Base-by-base conservation (phyloP, 2,888 invertebrate genomes). In the Ormyrus nitidulus region DNA sequence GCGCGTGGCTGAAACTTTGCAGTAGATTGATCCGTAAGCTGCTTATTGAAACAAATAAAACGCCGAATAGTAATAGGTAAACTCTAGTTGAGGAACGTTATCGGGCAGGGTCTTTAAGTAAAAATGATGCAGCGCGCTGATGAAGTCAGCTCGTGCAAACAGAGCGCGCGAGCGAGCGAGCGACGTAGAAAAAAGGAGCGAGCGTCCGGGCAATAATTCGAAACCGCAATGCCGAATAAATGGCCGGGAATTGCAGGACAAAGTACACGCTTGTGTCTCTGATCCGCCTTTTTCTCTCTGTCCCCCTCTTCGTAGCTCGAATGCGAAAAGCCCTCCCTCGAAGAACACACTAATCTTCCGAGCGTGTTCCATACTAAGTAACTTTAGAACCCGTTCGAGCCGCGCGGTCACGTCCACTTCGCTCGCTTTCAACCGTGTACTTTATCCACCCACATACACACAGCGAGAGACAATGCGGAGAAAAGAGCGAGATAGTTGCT, bases 261-360 rank as follows among this genome's bases (percentile, higher is more conserved):
- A 73, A 79, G 73, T 64, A 49, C 61, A 53, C 61, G 44, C 61
- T 66, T 72, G 66, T 34, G 34, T 70, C 69, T 75, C 59, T 48
- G 53, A 70, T 58, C 56, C 69, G 13, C 51, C 62, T 13, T 53
- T 79, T 79, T 74, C 61, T 74, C 48, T 48, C 48, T 10, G 8
- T 19, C 66, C 34, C 51, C 34, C 51, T 44, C 73, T 8, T 10
- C 34, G 34, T 34, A 34, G 34, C 34, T 34, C 34, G 34, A 34
- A 3, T 34, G 34, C 34, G 34, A 34, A 34, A 34, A 34, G 34
- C 56, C 34, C n/a, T 13, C n/a, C 54, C 48, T 6, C 44, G 6
- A 49, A 75, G 75, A 64, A 74, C 68, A 73, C 71, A 81, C 81
- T 81, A 74, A 81, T 81, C 78, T 81, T 71, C 61, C 71, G 49